Conservation (phyloP, 2,888 invertebrate species). For the Thumatha senex region DNA sequence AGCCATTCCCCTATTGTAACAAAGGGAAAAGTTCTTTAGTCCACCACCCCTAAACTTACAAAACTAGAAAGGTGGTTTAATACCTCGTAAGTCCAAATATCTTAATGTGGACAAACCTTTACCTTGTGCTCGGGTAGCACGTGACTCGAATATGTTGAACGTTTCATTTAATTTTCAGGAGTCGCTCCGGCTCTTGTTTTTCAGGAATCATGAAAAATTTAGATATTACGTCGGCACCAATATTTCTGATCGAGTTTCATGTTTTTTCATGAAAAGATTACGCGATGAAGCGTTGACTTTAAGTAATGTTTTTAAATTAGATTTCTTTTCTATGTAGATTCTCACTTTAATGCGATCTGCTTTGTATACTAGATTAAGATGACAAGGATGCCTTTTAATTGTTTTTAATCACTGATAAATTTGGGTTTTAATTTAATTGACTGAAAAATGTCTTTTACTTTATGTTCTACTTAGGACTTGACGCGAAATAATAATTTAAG, state of each 20-base stretch:
- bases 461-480: too few relatives aligned
- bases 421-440: background rate
- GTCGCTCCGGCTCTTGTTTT: constrained; percentile 18
- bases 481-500: too few relatives aligned
- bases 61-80: background rate
- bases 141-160: constrained; percentile 6
- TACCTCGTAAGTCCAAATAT: background rate
- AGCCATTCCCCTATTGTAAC: background rate
- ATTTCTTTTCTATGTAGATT: background rate
- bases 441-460: too few relatives aligned
- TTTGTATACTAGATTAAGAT: background rate
- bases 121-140: background rate
- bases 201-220: constrained; percentile 11
- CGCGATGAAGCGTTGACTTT: background rate
- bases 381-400: background rate
- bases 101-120: background rate
- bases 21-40: background rate
- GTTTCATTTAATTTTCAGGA: constrained; percentile 20
- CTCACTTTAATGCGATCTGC: background rate
- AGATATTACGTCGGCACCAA: constrained; percentile 7
- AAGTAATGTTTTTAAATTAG: background rate
- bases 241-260: constrained; percentile 7
- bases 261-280: constrained; percentile 11
- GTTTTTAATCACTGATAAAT: background rate
- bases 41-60: background rate